These are phyloP conservation scores for Tetramorium parvispinum DNA, from an alignment of 1,140 invertebrate genomes.

Conservation along the genomic window DNA sequence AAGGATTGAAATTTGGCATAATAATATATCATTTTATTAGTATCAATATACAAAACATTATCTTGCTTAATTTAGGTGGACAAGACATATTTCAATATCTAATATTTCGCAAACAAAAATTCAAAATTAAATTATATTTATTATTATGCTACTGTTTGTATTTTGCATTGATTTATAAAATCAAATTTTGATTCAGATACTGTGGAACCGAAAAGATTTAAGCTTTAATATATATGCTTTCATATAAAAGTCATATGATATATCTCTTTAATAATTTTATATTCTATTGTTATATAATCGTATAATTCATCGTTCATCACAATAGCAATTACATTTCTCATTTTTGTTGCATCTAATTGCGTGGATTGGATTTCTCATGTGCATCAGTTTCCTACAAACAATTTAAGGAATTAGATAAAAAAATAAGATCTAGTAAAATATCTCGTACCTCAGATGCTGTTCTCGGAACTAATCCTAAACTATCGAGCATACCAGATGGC, in stretches of 20 bases:
- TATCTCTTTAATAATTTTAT: background rate
- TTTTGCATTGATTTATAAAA: background rate
- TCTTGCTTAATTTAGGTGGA: background rate
- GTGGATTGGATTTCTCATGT: constrained; percentile 3
- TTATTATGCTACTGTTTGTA: constrained; percentile 1
- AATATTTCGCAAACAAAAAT: background rate
- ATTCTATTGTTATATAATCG: constrained; percentile 1
- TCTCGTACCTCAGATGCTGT: constrained; percentile 70
- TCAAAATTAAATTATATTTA: background rate
- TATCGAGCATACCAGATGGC: constrained; percentile 84
- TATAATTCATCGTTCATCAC: background rate
- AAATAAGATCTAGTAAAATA: constrained; percentile 1
- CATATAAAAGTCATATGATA: background rate
- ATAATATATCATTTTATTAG: constrained; percentile 47
- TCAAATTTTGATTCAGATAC: background rate
- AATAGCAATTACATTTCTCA: constrained; percentile 13
- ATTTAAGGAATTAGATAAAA: background rate
- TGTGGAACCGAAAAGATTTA: background rate
- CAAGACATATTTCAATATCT: background rate
- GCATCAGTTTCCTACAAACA: constrained; percentile 29
- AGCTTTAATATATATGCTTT: background rate
- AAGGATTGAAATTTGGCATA: constrained; percentile 8
- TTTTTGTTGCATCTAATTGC: constrained; percentile 17
- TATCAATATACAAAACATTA: constrained; percentile 48
- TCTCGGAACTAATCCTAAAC: constrained; percentile 83